Evolutionary conservation across 2,797 vertebrate species (phyloP).

Genomic region (Clarias laeviceps): DNA sequence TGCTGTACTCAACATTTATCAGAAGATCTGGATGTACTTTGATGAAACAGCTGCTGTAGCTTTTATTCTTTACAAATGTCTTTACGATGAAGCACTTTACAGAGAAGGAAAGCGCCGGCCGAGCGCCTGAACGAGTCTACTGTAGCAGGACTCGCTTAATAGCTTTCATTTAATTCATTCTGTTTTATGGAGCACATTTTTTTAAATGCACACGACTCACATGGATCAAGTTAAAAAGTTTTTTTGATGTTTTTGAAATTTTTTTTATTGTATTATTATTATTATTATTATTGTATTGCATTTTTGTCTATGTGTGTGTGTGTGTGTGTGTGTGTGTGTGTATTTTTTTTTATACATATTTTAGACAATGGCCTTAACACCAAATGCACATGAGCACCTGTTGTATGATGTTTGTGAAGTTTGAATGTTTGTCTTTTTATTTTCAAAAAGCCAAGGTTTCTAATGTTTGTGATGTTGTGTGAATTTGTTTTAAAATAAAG

Average conservation of each 20-base stretch:
- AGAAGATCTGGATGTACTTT: background rate
- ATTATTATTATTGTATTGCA: background rate
- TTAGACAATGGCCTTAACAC: slow-evolving; percentile 12
- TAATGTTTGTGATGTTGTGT: slow-evolving; percentile 33
- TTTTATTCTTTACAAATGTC: slow-evolving; percentile 21
- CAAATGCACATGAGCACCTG: slow-evolving; percentile 20
- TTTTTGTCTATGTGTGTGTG: background rate
- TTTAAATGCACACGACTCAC: background rate
- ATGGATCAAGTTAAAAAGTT: slow-evolving; percentile 21
- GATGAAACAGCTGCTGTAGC: slow-evolving; percentile 19
- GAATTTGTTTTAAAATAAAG: slow-evolving; percentile 58
- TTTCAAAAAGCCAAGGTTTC: slow-evolving; percentile 47
- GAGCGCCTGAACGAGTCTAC: background rate
- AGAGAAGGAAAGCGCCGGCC: slow-evolving; percentile 11
- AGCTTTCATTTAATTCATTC: slow-evolving; percentile 21
- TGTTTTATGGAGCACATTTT: slow-evolving; percentile 3
- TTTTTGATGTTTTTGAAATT: background rate
- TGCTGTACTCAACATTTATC: slow-evolving; percentile 59
- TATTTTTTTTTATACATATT: background rate
- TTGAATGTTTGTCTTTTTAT: slow-evolving; percentile 50
- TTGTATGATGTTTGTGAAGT: slow-evolving; percentile 38
- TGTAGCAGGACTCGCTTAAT: background rate
- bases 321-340: no score
- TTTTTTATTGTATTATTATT: background rate
- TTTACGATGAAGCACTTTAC: slow-evolving; percentile 53